These are phyloP conservation scores for Perizoma flavofasciatum DNA, from an alignment of 2,888 invertebrate genomes.

Conservation along the genomic window DNA sequence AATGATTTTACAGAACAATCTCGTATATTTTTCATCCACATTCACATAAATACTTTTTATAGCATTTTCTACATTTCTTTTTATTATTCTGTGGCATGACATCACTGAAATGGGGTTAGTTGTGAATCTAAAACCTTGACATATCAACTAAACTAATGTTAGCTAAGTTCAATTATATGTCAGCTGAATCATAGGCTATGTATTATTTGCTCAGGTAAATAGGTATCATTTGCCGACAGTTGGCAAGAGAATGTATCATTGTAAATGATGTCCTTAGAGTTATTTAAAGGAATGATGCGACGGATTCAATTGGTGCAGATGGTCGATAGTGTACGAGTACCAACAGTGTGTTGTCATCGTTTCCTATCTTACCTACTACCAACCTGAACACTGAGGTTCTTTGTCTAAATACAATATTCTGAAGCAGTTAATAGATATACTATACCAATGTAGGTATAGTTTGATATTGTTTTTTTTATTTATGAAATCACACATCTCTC, in stretches of 20 bases:
- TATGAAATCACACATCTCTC: no score
- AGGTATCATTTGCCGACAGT: constrained; percentile 1
- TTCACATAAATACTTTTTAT: no score
- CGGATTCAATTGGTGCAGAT: constrained; percentile 25
- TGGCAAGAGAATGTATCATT: constrained; percentile 25
- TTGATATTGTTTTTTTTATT: no score
- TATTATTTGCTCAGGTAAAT: constrained; percentile 10
- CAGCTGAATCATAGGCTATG: constrained; percentile 8
- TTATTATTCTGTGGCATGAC: constrained; percentile 9
- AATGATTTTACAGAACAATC: no score
- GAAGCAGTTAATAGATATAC: no score
- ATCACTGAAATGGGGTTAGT: constrained; percentile 20
- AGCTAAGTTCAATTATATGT: not conserved
- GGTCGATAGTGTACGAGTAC: constrained; percentile 13
- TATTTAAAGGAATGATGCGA: constrained; percentile 32
- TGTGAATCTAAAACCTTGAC: constrained; percentile 25
- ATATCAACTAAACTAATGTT: not conserved
- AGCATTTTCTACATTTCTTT: not conserved
- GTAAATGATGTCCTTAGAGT: constrained; percentile 22
- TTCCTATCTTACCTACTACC: constrained; percentile 14
- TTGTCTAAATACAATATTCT: not conserved
- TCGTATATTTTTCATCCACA: no score
- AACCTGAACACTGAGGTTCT: constrained; percentile 13
- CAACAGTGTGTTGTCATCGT: constrained; percentile 19
- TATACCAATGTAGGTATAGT: no score